Evolutionary conservation across 2,797 vertebrate genomes (phyloP), one percentile per base, ranked within the genome.

Genomic region (Denticeps clupeoides): DNA sequence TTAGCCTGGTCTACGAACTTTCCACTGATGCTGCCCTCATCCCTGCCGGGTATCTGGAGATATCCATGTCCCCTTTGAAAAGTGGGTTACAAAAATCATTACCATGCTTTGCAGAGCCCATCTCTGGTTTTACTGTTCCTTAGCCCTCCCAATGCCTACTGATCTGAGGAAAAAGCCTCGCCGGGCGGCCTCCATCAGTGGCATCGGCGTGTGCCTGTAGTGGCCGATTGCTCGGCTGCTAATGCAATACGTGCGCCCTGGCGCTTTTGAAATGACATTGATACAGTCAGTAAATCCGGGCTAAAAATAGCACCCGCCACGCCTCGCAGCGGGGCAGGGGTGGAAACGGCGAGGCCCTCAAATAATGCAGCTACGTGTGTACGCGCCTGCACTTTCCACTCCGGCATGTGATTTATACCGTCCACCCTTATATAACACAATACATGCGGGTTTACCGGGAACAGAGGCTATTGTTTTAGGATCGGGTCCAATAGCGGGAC

Each of bases 61-160:
- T 67, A 62, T 58, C 6, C 32, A 53, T 44, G 5, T 27, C 26
- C 33, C 21, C 33, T 62, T 47, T 64, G 35, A 56, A 57, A 56
- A 35, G 11, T 9, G 41, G 1, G 42, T 50, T 51, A 59, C 56
- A 27, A 29, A 59, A 59, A 51, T 68, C 63, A 62, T 33, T 37
- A 40, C 16, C 48, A 45, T 41, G 27, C 45, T 56, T 51, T 40
- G 58, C 55, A 68, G 11, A 55, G 33, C 40, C 51, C 49, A 40
- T 31, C 55, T 21, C 43, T 56, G 49, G 43, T 66, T 49, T 53
- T 51, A 59, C 61, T 62, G 35, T 54, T 38, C 11, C 19, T 4
- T 18, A 2, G 28, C 56, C 53, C 35, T n/a, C n/a, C n/a, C n/a
- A n/a, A n/a, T n/a, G n/a, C n/a, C n/a, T n/a, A n/a, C n/a, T n/a